These are phyloP conservation scores for Helicoverpa armigera DNA, from an alignment of 1,140 invertebrate species.

Conservation along the genomic window DNA sequence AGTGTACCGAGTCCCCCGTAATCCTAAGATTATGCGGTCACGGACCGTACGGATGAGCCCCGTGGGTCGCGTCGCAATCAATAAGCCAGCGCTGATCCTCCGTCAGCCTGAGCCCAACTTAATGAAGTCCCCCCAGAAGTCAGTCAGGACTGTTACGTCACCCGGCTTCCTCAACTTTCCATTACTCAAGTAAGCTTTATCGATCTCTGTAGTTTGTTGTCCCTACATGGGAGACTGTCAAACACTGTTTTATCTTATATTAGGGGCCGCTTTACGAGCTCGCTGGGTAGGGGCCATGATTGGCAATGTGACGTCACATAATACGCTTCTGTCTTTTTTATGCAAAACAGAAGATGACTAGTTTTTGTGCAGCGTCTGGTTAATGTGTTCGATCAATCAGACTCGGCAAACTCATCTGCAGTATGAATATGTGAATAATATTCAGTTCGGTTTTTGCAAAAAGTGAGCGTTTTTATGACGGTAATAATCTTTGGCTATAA, in stretches of 20 bases:
- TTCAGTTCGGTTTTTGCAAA: constrained; percentile 11
- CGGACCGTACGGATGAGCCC: constrained; percentile 41
- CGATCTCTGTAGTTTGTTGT: constrained; percentile 38
- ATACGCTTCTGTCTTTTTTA: constrained; percentile 28
- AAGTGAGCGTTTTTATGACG: not conserved
- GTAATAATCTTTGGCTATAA: constrained; percentile 11
- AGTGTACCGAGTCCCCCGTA: constrained; percentile 57
- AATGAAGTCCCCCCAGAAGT: constrained; percentile 53
- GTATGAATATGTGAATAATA: constrained; percentile 29
- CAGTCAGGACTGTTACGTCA: constrained; percentile 19
- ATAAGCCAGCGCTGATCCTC: constrained; percentile 52
- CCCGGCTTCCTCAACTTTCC: constrained; percentile 34
- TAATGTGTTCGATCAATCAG: constrained; percentile 30
- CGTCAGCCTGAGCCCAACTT: constrained; percentile 52
- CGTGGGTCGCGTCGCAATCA: constrained; percentile 52
- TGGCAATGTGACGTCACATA: constrained; percentile 38
- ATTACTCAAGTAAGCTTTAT: constrained; percentile 46
- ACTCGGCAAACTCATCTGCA: constrained; percentile 20
- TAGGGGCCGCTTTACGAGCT: constrained; percentile 28
- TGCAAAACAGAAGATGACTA: constrained; percentile 30
- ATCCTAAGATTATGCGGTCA: constrained; percentile 58
- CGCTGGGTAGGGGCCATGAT: constrained; percentile 27
- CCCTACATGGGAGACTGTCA: constrained; percentile 8
- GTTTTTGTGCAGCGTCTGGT: constrained; percentile 11
- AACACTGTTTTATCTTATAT: constrained; percentile 39